Conservation (phyloP, 2,113 vertebrate genomes). For the Tamias sibiricus region DNA sequence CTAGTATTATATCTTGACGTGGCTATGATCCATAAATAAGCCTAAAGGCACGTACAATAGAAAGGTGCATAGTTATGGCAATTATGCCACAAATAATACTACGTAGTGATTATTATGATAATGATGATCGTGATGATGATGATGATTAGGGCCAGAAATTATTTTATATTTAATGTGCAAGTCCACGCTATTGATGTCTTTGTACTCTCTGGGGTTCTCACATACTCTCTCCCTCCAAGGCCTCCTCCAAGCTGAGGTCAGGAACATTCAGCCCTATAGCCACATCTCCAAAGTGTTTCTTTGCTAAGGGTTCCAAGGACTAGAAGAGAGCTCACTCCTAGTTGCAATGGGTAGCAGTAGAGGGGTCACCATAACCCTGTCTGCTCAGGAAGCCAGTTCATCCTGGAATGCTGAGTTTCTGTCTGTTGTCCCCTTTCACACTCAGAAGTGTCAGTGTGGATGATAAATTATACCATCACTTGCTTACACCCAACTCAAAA, state of each 20-base stretch:
- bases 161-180: neutral
- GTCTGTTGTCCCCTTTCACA: neutral
- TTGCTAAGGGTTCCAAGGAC: neutral
- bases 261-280: neutral
- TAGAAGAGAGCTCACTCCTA: neutral
- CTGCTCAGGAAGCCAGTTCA: neutral
- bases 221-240: neutral
- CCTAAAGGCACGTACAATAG: neutral
- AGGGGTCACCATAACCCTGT: neutral
- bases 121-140: neutral
- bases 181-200: neutral
- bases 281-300: neutral
- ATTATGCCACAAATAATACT: slow-evolving; percentile 16
- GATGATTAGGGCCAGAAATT: slow-evolving; percentile 13
- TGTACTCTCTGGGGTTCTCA: too few species aligned
- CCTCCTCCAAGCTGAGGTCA: neutral
- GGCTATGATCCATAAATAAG: neutral
- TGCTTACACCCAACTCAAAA: neutral
- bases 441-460: neutral
- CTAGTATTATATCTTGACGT: neutral
- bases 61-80: neutral
- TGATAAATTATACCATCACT: neutral
- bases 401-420: neutral
- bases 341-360: neutral
- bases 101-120: neutral